These are phyloP conservation scores for Podocnemis expansa DNA, from an alignment of 2,113 vertebrate species.

Conservation along the genomic window DNA sequence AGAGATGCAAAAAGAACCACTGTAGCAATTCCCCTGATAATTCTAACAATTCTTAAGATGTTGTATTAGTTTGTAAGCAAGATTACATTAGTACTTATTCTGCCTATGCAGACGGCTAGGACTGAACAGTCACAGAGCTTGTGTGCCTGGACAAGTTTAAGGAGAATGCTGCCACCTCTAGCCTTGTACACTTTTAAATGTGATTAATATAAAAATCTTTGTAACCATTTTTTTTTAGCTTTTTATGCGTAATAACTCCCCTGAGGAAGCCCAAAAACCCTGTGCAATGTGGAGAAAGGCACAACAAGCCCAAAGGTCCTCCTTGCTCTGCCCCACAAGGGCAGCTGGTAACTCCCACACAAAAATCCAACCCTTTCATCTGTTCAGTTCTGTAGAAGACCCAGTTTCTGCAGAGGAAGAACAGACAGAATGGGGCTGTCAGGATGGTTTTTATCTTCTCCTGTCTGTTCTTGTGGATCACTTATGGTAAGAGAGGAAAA, in stretches of 20 bases:
- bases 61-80: not conserved
- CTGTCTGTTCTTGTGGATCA: too few species aligned
- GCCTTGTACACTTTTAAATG: not conserved
- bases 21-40: not conserved
- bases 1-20: not conserved
- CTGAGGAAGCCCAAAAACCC: not conserved
- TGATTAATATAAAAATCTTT: not conserved
- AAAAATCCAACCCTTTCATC: not conserved
- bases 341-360: not conserved
- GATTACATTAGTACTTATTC: not conserved
- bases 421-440: too few species aligned
- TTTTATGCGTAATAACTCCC: not conserved
- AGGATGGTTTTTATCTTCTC: too few species aligned
- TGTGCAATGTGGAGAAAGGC: not conserved
- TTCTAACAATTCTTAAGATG: too few species aligned
- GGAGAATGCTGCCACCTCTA: not conserved
- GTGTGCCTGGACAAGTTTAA: not conserved
- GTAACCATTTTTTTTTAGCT: not conserved
- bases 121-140: not conserved
- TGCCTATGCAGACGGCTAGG: not conserved
- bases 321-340: not conserved
- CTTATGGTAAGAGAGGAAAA: too few species aligned
- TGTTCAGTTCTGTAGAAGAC: not conserved
- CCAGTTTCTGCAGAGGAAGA: not conserved
- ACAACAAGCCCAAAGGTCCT: not conserved